Evolutionary conservation across 2,888 invertebrate species (phyloP).

Genomic region (Phengaris arion): DNA sequence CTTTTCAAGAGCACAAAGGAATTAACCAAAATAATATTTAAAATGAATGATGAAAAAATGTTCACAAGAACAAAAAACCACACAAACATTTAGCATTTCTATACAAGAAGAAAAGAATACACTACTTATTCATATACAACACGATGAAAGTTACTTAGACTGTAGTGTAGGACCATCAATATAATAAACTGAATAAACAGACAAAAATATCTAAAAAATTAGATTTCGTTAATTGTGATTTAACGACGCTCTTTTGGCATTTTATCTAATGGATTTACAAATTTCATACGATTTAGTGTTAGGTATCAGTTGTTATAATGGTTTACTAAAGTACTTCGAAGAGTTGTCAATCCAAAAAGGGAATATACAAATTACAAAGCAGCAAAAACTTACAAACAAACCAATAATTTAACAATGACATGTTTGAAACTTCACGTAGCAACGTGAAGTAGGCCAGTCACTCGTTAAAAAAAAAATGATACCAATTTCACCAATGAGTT

Average conservation of each 20-base stretch:
- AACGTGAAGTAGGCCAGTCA: neutral
- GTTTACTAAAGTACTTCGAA: neutral
- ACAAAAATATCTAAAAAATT: no score
- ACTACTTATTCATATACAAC: no score
- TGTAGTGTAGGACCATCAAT: no score
- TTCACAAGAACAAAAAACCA: no score
- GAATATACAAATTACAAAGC: neutral
- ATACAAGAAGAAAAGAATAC: no score
- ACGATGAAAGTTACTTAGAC: no score
- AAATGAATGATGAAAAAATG: no score
- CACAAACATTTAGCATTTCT: no score
- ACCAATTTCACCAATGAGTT: no score
- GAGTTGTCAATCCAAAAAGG: neutral
- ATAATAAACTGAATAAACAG: no score
- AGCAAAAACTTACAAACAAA: neutral
- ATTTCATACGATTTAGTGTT: neutral
- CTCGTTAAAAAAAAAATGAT: neutral
- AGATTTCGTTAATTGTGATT: constrained; percentile 1
- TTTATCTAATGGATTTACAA: neutral
- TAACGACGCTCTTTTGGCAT: neutral
- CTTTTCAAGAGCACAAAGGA: no score
- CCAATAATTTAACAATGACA: neutral
- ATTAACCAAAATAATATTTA: no score
- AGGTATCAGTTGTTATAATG: neutral
- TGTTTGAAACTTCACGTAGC: neutral